Evolutionary conservation across 2,113 vertebrate genomes (phyloP).

Genomic region (Steatornis caripensis): DNA sequence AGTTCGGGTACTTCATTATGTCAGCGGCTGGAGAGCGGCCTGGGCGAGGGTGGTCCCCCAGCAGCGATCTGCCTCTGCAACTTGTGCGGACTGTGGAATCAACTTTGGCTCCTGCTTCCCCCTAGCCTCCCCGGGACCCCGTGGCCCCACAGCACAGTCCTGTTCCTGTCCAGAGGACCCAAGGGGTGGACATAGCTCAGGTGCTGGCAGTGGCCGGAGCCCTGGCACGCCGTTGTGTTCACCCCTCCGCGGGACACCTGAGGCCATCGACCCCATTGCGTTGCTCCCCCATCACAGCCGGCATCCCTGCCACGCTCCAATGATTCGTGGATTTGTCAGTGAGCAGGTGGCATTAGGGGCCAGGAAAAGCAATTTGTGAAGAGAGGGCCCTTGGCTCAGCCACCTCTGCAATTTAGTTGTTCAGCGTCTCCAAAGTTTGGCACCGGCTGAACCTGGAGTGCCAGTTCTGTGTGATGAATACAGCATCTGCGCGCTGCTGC

Average conservation of each 20-base stretch:
- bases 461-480: background rate
- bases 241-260: fast-evolving
- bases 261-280: fast-evolving
- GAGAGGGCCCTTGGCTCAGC: background rate
- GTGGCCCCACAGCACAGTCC: fast-evolving
- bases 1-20: too few species aligned
- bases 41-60: background rate
- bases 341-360: fast-evolving
- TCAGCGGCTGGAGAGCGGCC: fast-evolving
- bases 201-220: fast-evolving
- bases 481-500: background rate
- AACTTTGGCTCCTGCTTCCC: fast-evolving
- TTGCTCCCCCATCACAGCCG: background rate
- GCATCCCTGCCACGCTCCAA: fast-evolving
- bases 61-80: background rate
- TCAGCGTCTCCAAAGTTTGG: background rate
- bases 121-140: fast-evolving
- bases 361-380: background rate
- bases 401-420: background rate
- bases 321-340: background rate
- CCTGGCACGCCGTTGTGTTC: fast-evolving
- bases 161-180: fast-evolving
- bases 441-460: background rate
- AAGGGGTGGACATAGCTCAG: fast-evolving
- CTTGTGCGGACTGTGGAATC: fast-evolving